phyloP scores from a whole-genome alignment of 2,113 vertebrate species.

The Syrrhaptes paradoxus region DNA sequence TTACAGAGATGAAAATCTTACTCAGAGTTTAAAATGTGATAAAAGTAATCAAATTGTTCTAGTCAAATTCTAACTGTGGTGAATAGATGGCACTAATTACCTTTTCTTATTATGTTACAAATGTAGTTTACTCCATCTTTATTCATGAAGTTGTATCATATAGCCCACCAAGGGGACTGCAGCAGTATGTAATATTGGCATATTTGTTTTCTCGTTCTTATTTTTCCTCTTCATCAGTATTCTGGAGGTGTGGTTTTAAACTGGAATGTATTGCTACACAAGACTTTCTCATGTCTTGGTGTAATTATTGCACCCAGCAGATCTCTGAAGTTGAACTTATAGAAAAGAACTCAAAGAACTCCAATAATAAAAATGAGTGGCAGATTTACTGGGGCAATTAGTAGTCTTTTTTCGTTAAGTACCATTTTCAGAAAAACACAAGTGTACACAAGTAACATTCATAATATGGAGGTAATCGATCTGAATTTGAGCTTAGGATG shows the following conservation, averaged over 20 bases:
- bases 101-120: constrained; percentile 91
- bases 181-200: constrained; percentile 70
- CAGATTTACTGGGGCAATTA: not conserved
- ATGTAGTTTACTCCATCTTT: constrained; percentile 88
- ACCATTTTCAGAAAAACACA: not conserved
- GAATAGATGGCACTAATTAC: constrained; percentile 99
- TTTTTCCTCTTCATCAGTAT: constrained; percentile 66
- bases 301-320: constrained; percentile 52
- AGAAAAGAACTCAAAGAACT: not conserved
- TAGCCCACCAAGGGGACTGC: constrained; percentile 75
- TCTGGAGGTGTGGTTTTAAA: constrained; percentile 65
- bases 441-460: not conserved
- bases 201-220: constrained; percentile 70
- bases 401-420: not conserved
- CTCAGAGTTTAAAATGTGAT: constrained; percentile 97
- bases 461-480: not conserved
- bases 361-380: not conserved
- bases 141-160: constrained; percentile 86
- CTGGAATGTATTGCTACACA: constrained; percentile 58
- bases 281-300: constrained; percentile 16
- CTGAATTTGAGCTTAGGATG: not conserved
- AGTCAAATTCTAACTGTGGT: constrained; percentile 91
- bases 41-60: constrained; percentile 92
- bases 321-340: not conserved
- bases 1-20: constrained; percentile 90